Conservation (phyloP, 1,140 invertebrate species). For the Drosophila tristis region DNA sequence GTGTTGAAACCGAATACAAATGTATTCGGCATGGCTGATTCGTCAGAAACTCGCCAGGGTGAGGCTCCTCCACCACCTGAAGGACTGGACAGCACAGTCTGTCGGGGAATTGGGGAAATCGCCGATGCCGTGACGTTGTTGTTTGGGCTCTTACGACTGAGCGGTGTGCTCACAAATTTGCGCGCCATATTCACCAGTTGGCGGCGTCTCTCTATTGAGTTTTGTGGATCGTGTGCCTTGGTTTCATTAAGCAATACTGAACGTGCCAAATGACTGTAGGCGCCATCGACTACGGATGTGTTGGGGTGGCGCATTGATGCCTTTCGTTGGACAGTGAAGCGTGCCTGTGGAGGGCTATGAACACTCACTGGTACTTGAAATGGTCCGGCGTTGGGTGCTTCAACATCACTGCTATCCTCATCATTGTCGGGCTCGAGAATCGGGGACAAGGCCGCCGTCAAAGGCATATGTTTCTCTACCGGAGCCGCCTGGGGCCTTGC, state of each 20-base stretch:
- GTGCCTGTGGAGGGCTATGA: constrained; percentile 15
- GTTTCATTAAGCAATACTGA: constrained; percentile 64
- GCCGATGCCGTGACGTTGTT: constrained; percentile 1
- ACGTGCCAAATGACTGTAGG: constrained; percentile 68
- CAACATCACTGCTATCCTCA: constrained; percentile 10
- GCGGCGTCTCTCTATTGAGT: constrained; percentile 26
- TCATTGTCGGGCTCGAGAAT: constrained; percentile 49
- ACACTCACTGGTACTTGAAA: constrained; percentile 21
- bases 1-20: constrained; percentile 68
- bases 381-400: not conserved
- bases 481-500: not conserved
- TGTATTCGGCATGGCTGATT: constrained; percentile 55
- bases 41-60: constrained; percentile 72
- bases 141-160: constrained; percentile 30
- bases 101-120: constrained; percentile 54
- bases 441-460: constrained; percentile 29
- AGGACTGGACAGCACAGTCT: not conserved
- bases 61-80: constrained; percentile 25
- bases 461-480: not conserved
- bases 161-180: constrained; percentile 67
- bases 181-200: constrained; percentile 58
- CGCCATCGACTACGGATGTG: constrained; percentile 22
- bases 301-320: not conserved
- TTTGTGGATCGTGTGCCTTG: constrained; percentile 16
- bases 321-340: not conserved